Evolutionary conservation across 2,797 vertebrate species (phyloP).

Genomic region (Microhierax caerulescens): DNA sequence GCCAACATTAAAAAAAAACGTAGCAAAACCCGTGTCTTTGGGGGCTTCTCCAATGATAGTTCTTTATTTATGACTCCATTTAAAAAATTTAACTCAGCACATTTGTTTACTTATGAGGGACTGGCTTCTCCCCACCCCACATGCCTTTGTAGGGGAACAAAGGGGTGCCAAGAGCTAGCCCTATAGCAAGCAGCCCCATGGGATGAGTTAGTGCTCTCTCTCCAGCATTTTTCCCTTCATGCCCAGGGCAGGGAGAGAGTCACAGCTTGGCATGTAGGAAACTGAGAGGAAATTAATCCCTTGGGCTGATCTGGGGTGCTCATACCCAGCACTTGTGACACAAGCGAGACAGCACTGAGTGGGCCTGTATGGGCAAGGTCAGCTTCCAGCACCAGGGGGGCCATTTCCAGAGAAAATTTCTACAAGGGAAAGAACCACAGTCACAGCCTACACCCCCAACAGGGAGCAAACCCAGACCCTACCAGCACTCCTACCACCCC

Average conservation of each 20-base stretch:
- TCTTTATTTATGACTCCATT: slow-evolving; percentile 59
- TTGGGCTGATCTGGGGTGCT: background rate
- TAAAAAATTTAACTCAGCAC: background rate
- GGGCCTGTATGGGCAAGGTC: background rate
- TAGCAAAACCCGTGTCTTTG: slow-evolving; percentile 19
- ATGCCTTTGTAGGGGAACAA: slow-evolving; percentile 1
- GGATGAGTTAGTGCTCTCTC: background rate
- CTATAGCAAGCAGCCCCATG: background rate
- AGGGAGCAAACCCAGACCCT: background rate
- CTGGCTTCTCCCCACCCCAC: background rate
- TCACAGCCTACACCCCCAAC: background rate
- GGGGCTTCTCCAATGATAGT: slow-evolving; percentile 19
- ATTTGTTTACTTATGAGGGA: slow-evolving; percentile 43
- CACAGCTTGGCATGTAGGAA: background rate
- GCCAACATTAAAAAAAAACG: slow-evolving; percentile 15
- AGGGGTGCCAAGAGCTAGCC: slow-evolving; percentile 1
- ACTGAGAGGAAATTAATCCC: background rate
- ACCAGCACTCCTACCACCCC: background rate
- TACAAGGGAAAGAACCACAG: background rate
- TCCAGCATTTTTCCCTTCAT: background rate
- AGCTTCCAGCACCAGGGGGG: background rate
- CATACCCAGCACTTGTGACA: background rate
- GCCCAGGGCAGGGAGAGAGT: background rate
- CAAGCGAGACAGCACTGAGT: background rate
- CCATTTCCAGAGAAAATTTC: background rate